These are phyloP conservation scores for Agrochola litura DNA, from an alignment of 2,888 invertebrate genomes.

Conservation along the genomic window DNA sequence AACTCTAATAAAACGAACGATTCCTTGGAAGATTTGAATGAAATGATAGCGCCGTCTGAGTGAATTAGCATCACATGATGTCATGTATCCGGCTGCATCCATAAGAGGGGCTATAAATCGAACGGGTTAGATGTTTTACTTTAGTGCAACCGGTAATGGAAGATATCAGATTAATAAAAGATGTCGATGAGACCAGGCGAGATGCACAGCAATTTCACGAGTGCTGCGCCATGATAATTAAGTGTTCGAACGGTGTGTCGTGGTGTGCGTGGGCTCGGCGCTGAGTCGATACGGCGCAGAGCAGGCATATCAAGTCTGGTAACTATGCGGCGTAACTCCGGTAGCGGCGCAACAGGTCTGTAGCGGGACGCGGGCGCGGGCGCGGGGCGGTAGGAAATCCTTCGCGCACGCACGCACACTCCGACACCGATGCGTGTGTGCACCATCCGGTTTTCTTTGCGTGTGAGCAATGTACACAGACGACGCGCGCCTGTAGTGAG, in stretches of 20 bases:
- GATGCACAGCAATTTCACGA: constrained; percentile 87
- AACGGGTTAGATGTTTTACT: constrained; percentile 83
- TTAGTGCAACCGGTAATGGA: constrained; percentile 85
- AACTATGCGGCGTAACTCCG: constrained; percentile 91
- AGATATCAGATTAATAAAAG: constrained; percentile 87
- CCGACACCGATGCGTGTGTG: constrained; percentile 75
- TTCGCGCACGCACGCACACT: constrained; percentile 86
- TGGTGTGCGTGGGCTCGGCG: constrained; percentile 82
- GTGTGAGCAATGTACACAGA: constrained; percentile 79
- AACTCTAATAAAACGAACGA: constrained; percentile 71
- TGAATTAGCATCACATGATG: constrained; percentile 87
- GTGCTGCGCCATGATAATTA: constrained; percentile 86
- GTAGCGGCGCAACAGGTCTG: constrained; percentile 90
- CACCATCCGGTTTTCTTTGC: constrained; percentile 88
- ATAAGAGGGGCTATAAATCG: constrained; percentile 83
- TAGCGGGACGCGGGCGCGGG: constrained; percentile 80
- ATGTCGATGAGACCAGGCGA: constrained; percentile 85
- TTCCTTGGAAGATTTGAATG: constrained; percentile 78
- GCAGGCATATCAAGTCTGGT: constrained; percentile 89
- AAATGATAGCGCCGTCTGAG: constrained; percentile 81
- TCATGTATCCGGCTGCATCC: constrained; percentile 86
- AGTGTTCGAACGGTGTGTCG: constrained; percentile 81
- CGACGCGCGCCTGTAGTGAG: constrained; percentile 78
- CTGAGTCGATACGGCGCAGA: constrained; percentile 76
- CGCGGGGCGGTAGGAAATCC: constrained; percentile 89